Evolutionary conservation across 2,888 invertebrate species (phyloP), one percentile per base, ranked within the genome.

Genomic region (Euphydryas editha): DNA sequence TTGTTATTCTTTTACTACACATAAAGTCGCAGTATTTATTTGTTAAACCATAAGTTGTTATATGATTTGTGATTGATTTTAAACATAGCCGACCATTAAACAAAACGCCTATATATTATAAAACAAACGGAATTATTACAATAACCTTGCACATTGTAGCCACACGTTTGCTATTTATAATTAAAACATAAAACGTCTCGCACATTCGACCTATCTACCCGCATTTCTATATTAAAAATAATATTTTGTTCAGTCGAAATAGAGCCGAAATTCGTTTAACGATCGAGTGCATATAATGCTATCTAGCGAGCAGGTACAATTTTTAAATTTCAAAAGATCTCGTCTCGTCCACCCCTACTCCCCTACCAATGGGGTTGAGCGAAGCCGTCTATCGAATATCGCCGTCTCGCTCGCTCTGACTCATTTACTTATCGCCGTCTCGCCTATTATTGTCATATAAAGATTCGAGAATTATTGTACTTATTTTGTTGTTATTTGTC

Each of bases 401-500:
- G 68, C 76, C 72, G 76, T 91, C 90, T 72, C 78, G 76, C 78
- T 90, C 83, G 44, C 80, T 56, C 90, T 68, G 69, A 74, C 63
- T 68, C 69, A 73, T 73, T 76, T 72, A 57, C 74, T 81, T 87
- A 86, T 87, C 85, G 86, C 88, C 75, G 86, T 92, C 88, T 88
- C 88, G 84, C 86, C 88, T 89, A 88, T 92, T 92, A 92, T 92
- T 92, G 90, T 91, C 90, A 91, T 90, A 90, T 91, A 88, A 88
- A 89, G 90, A 90, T 91, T 88, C 85, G 87, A 90, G 86, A 87
- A 90, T 90, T 89, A 88, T n/a, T n/a, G n/a, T n/a, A n/a, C n/a
- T n/a, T 90, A 90, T 90, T 90, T 91, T 90, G 90, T 90, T 90
- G 90, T 88, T 88, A 90, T 92, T 90, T 91, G 92, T 91, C 87